Conservation (phyloP, 2,113 vertebrate species). For the Falcunculus frontatus region DNA sequence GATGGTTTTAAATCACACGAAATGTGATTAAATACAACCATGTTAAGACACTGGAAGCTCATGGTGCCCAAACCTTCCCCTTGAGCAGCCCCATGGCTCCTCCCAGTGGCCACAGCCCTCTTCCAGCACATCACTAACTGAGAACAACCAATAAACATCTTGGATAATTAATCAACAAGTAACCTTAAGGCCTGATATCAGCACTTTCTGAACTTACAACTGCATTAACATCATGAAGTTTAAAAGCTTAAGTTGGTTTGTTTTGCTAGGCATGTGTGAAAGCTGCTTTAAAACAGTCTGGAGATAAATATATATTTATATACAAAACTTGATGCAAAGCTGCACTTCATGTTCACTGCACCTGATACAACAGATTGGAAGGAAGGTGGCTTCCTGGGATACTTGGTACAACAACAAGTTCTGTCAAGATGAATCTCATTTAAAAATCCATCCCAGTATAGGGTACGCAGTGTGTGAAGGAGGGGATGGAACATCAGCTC, state of each 20-base stretch:
- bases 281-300: not conserved
- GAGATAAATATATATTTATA: rapidly evolving
- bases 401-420: not conserved
- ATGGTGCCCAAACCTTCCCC: not conserved
- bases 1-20: not conserved
- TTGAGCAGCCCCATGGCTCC: slow-evolving; percentile 17
- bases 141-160: not conserved
- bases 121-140: not conserved
- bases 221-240: rapidly evolving
- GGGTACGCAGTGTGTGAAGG: rapidly evolving
- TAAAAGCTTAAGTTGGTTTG: not conserved
- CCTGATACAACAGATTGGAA: rapidly evolving
- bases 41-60: not conserved
- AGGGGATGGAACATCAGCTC: not conserved
- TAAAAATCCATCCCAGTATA: not conserved
- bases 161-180: not conserved
- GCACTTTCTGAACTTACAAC: not conserved
- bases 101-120: not conserved
- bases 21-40: not conserved
- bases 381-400: not conserved
- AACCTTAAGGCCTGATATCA: not conserved
- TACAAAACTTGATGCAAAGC: not conserved
- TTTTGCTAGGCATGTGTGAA: not conserved
- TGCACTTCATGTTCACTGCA: rapidly evolving
- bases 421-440: not conserved